These are phyloP conservation scores for Dorcus parallelipipedus DNA, from an alignment of 2,888 invertebrate genomes.

Conservation along the genomic window DNA sequence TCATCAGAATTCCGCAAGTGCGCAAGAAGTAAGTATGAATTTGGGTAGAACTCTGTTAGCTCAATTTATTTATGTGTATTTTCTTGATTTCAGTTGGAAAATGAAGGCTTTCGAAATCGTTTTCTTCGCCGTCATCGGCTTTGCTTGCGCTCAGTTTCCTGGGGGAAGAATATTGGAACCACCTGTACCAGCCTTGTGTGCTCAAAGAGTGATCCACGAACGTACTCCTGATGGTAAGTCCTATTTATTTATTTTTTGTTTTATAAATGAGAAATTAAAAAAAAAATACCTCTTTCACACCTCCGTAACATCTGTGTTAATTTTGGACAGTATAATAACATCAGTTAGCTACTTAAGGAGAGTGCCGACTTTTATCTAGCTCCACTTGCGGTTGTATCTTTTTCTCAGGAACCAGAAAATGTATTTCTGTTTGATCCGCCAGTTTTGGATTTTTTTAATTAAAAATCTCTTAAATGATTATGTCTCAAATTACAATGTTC, in stretches of 20 bases:
- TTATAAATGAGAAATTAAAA: not conserved
- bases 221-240: slow-evolving; percentile 70
- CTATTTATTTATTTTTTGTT: slow-evolving; percentile 3
- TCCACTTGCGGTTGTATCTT: too few species aligned
- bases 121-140: slow-evolving; percentile 47
- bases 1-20: slow-evolving; percentile 21
- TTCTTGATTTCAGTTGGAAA: slow-evolving; percentile 8
- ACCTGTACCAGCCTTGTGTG: slow-evolving; percentile 71
- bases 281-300: too few species aligned
- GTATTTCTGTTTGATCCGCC: too few species aligned
- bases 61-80: not conserved
- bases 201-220: slow-evolving; percentile 70
- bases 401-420: too few species aligned
- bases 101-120: slow-evolving; percentile 37
- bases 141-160: slow-evolving; percentile 66
- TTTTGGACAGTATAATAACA: too few species aligned
- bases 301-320: too few species aligned
- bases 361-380: too few species aligned
- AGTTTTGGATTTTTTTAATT: too few species aligned
- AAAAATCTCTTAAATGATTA: too few species aligned
- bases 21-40: slow-evolving; percentile 18
- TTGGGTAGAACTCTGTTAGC: not conserved
- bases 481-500: too few species aligned
- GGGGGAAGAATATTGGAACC: slow-evolving; percentile 76
- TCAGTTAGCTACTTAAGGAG: too few species aligned